A percentile compares a stretch with the other conserved stretches of the same genome.
Conservation (phyloP, 2,113 vertebrate species). For the Tylochromis polylepis region DNA sequence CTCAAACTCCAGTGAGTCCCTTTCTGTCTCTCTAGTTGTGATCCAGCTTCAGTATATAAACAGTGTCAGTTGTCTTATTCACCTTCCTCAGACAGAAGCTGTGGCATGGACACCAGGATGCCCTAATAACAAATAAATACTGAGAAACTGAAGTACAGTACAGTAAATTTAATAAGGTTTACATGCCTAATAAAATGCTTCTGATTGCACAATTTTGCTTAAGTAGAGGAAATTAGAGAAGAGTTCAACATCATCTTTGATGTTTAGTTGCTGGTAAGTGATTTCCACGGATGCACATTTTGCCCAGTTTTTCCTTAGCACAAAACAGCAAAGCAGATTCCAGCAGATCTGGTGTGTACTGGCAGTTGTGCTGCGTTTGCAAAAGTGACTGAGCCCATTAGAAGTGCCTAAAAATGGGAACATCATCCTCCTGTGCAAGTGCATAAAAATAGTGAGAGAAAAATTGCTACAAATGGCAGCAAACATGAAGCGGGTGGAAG, state of each 20-base stretch:
- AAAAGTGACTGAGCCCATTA: neutral
- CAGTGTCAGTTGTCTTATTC: neutral
- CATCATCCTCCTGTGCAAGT: neutral
- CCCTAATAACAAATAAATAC: neutral
- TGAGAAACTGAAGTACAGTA: neutral
- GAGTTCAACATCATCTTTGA: neutral
- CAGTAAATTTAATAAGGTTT: neutral
- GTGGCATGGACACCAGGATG: neutral
- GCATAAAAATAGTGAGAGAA: neutral
- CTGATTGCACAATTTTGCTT: neutral
- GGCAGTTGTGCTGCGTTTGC: neutral
- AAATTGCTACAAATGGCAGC: neutral
- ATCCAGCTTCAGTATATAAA: neutral
- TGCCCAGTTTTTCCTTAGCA: neutral
- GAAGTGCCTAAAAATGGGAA: neutral
- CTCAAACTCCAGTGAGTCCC: neutral
- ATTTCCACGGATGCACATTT: neutral
- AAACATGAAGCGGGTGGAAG: neutral
- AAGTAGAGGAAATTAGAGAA: neutral
- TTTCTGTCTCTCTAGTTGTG: neutral
- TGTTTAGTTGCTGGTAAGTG: neutral
- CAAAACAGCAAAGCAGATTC: neutral
- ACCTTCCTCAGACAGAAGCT: neutral
- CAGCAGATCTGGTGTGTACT: neutral
- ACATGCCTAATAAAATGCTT: neutral